Evolutionary conservation across 2,888 invertebrate species (phyloP), one percentile per base, ranked within the genome.

Genomic region (Mechanitis mazaeus): DNA sequence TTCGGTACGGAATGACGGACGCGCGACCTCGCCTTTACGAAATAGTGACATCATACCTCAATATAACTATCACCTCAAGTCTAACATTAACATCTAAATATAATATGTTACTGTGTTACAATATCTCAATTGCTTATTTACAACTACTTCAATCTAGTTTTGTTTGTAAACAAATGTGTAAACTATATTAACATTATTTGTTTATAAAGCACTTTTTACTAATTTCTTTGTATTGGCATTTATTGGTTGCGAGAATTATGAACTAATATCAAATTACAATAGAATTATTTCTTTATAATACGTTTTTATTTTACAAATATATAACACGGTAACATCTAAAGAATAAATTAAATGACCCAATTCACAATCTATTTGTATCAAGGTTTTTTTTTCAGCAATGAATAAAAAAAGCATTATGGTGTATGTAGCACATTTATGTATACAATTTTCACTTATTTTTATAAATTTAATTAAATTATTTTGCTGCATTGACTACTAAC

Each of bases 21-120:
- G 79, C 79, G 75, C 86, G 90, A 84, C 90, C 89, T 89, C 88
- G 89, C 79, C 78, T 88, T 85, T 86, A 89, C 87, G 89, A 88
- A 84, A 85, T 71, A 75, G 84, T 90, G 90, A 90, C 89, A 89
- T 90, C 90, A 90, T 89, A 85, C 75, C 84, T 79, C 76, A 75
- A 86, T 84, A 78, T 88, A 89, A 80, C 80, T 75, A 69, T 72
- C 74, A 20, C 47, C 31, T 31, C 28, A 79, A 79, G 79, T 79
- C 71, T 71, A 63, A 66, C 60, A 63, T 67, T 67, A 60, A 66
- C 38, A 64, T 65, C 56, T 66, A 63, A 55, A 54, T 61, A 50
- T 45, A 56, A 50, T 20, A 42, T 38, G 38, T 59, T 55, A 7
- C 50, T 53, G 50, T 35, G 33, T 45, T 56, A 45, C 33, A 55